Evolutionary conservation across 2,113 vertebrate species (phyloP).

Genomic region (Dissostichus mawsoni): DNA sequence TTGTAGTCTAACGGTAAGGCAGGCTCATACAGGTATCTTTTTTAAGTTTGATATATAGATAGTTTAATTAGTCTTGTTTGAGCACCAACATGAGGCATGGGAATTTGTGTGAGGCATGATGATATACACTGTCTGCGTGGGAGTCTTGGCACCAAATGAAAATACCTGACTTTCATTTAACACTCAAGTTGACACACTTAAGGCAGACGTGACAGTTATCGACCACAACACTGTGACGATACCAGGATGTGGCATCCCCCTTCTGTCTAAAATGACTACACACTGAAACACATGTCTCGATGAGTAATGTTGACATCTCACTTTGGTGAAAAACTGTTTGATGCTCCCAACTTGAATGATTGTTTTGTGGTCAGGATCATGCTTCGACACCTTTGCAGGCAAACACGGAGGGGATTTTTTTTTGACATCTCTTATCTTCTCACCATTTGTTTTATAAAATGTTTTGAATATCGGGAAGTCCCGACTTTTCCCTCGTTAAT

Average conservation of each 20-base stretch:
- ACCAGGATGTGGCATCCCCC: constrained; percentile 70
- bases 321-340: constrained; percentile 44
- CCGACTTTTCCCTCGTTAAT: constrained; percentile 40
- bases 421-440: constrained; percentile 44
- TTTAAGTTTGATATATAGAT: not conserved
- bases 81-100: constrained; percentile 16
- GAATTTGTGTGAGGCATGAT: constrained; percentile 25
- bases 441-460: not conserved
- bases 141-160: constrained; percentile 34
- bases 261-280: constrained; percentile 44
- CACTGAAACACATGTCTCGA: constrained; percentile 28
- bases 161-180: constrained; percentile 44
- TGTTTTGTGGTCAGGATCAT: constrained; percentile 47
- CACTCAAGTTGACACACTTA: constrained; percentile 45
- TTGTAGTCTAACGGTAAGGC: not conserved
- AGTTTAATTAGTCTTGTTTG: not conserved
- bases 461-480: constrained; percentile 52
- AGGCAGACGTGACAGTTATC: constrained; percentile 50
- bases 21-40: not conserved
- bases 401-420: constrained; percentile 67
- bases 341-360: constrained; percentile 33
- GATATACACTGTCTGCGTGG: not conserved
- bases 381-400: constrained; percentile 31
- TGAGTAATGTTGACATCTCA: constrained; percentile 69
- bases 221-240: constrained; percentile 59